Conservation (phyloP, 2,113 vertebrate species). For the Oceanites oceanicus region DNA sequence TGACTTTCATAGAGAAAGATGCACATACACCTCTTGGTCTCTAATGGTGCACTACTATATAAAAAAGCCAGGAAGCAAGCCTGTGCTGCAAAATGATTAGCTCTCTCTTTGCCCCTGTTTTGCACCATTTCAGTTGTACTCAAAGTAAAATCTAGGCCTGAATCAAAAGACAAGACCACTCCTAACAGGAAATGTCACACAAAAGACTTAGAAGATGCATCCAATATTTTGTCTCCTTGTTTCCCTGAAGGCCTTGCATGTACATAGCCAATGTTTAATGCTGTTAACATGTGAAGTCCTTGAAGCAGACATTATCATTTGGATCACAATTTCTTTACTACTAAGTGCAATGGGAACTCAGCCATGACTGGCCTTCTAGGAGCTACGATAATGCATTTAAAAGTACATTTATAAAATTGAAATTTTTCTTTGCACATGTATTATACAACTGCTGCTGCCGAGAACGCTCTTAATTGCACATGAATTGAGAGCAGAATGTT, state of each 20-base stretch:
- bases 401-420: background rate
- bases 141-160: background rate
- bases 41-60: background rate
- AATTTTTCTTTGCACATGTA: background rate
- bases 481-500: background rate
- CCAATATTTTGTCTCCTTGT: background rate
- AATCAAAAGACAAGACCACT: background rate
- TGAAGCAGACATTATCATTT: background rate
- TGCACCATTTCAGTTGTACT: background rate
- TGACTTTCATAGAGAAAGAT: background rate
- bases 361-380: background rate
- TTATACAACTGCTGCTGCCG: background rate
- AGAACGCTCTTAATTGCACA: background rate
- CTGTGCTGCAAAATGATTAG: background rate
- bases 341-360: background rate
- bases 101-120: background rate
- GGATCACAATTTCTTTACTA: background rate
- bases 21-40: background rate
- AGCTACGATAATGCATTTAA: background rate
- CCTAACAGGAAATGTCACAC: background rate
- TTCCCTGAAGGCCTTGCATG: background rate
- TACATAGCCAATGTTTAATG: background rate
- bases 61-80: background rate
- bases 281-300: background rate
- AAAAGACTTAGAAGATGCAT: background rate